Evolutionary conservation across 2,797 vertebrate species (phyloP).

Genomic region (Danio albolineatus): DNA sequence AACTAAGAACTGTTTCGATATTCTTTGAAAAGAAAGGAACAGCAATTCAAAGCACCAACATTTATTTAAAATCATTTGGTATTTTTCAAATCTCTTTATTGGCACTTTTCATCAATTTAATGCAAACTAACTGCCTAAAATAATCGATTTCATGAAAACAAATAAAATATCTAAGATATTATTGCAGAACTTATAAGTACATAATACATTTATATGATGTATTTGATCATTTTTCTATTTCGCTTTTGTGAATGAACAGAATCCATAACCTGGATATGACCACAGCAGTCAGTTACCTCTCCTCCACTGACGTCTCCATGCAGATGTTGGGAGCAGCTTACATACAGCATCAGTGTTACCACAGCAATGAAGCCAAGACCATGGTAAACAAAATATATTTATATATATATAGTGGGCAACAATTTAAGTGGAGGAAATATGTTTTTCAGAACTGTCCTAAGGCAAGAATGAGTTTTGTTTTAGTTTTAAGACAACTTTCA

Average conservation of each 20-base stretch:
- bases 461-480: too few relatives aligned
- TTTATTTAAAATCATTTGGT: neutral
- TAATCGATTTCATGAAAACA: neutral
- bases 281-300: slow-evolving; percentile 90
- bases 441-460: too few relatives aligned
- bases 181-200: neutral
- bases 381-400: slow-evolving; percentile 67
- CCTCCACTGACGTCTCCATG: slow-evolving; percentile 84
- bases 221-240: neutral
- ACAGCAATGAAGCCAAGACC: slow-evolving; percentile 84
- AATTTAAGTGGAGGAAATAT: too few relatives aligned
- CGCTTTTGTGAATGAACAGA: slow-evolving; percentile 68
- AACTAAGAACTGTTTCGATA: neutral
- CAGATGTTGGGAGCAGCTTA: slow-evolving; percentile 92
- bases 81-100: neutral
- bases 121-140: neutral
- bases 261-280: slow-evolving; percentile 88
- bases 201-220: neutral
- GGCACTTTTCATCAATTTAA: neutral
- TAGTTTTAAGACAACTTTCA: neutral
- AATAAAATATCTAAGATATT: too few relatives aligned
- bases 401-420: neutral
- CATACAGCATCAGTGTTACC: slow-evolving; percentile 96
- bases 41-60: neutral
- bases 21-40: neutral